phyloP scores from a whole-genome alignment of 2,888 invertebrate species.

The Rhagonycha lutea region DNA sequence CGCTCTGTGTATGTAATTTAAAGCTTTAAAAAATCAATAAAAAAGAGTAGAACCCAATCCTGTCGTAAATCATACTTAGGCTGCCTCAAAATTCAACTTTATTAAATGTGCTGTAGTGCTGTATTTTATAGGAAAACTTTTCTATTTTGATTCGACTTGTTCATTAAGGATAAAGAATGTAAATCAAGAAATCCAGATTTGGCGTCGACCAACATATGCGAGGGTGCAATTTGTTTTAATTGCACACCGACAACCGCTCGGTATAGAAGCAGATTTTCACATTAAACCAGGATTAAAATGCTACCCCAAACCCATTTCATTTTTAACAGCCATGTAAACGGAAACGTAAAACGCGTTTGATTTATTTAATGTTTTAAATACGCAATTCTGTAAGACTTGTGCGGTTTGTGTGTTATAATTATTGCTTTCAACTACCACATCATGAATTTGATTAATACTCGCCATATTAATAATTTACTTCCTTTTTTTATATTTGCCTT shows the following conservation, averaged over 20 bases:
- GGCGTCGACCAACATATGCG: constrained; percentile 31
- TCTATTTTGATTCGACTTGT: background rate
- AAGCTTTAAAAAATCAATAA: background rate
- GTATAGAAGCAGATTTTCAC: constrained; percentile 29
- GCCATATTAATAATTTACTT: background rate
- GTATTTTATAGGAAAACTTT: background rate
- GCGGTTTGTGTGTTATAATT: background rate
- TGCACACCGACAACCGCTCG: constrained; percentile 29
- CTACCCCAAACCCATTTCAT: constrained; percentile 31
- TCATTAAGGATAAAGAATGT: constrained; percentile 26
- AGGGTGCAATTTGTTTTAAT: constrained; percentile 32
- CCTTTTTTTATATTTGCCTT: background rate
- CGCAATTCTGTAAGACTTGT: constrained; percentile 12
- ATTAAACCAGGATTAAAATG: constrained; percentile 33
- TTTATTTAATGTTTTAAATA: constrained; percentile 26
- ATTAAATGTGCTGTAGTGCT: background rate
- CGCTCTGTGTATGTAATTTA: background rate
- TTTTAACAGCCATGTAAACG: constrained; percentile 33
- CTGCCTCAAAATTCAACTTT: background rate
- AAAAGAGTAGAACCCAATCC: background rate
- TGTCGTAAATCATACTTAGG: background rate
- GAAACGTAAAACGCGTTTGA: constrained; percentile 30
- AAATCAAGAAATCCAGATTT: constrained; percentile 23
- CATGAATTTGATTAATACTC: background rate
- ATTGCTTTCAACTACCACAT: background rate